These are phyloP conservation scores for Eulemur rubriventer DNA, from an alignment of 2,797 vertebrate species.

Conservation along the genomic window DNA sequence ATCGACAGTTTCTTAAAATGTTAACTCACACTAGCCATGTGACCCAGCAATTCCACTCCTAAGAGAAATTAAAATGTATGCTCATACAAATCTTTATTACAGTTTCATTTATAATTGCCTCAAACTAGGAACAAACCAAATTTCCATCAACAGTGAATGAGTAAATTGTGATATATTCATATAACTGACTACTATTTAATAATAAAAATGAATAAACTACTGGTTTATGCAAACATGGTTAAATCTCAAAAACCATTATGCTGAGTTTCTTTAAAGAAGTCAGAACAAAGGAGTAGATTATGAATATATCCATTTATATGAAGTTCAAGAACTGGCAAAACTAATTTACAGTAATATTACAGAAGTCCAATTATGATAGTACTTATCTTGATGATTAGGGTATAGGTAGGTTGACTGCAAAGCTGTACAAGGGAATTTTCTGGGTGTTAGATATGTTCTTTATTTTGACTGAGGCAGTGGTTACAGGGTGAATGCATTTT, in stretches of 20 bases:
- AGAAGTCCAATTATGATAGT: background rate
- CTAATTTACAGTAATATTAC: background rate
- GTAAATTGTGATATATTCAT: slow-evolving; percentile 12
- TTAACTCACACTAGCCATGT: background rate
- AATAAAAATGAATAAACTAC: slow-evolving; percentile 30
- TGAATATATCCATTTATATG: slow-evolving; percentile 36
- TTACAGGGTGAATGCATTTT: background rate
- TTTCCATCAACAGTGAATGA: background rate
- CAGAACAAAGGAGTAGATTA: background rate
- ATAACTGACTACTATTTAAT: background rate
- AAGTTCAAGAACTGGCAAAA: slow-evolving; percentile 37
- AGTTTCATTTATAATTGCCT: slow-evolving; percentile 7
- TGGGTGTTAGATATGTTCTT: background rate
- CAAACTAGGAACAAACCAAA: background rate
- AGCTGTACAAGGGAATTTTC: background rate
- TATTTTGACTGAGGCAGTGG: background rate
- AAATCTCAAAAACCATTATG: background rate
- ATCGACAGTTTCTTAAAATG: background rate
- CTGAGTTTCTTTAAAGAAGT: slow-evolving; percentile 24
- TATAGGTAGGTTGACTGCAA: background rate
- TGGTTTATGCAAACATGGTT: background rate
- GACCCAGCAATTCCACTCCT: background rate
- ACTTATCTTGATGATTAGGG: background rate
- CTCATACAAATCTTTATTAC: background rate
- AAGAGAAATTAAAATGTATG: slow-evolving; percentile 26